Conservation (phyloP, 2,113 vertebrate genomes). For the Stigmatopora argus region DNA sequence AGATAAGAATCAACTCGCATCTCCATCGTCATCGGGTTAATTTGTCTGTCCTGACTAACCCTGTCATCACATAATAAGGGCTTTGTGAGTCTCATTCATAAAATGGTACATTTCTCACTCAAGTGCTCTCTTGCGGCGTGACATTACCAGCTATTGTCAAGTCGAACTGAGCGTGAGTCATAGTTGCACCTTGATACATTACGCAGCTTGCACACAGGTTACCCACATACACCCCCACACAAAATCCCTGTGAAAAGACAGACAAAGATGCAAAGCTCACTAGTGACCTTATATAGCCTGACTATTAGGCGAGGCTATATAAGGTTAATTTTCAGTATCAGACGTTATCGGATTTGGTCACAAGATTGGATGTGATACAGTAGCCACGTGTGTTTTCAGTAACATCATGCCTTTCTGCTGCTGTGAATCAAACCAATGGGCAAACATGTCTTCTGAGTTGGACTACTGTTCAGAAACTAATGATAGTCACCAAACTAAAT, state of each 20-base stretch:
- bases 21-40: conserved; percentile 7
- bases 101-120: conserved; percentile 44
- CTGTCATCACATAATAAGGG: conserved; percentile 19
- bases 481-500: no score
- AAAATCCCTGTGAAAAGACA: background rate
- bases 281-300: no score
- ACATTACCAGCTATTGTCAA: conserved; percentile 34
- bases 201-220: background rate
- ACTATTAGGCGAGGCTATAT: no score
- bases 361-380: background rate
- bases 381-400: no score
- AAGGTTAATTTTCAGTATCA: no score
- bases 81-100: conserved; percentile 49
- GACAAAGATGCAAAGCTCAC: background rate
- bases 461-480: no score
- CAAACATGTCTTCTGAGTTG: no score
- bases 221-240: background rate
- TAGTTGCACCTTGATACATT: conserved; percentile 24
- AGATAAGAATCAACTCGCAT: conserved; percentile 17
- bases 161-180: conserved; percentile 56
- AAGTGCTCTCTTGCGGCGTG: conserved; percentile 16
- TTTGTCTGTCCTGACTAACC: conserved; percentile 23
- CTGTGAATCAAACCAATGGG: no score
- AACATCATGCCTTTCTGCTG: no score
- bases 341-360: no score